These are phyloP conservation scores for Troides helena DNA, from an alignment of 2,888 invertebrate species.

Conservation along the genomic window DNA sequence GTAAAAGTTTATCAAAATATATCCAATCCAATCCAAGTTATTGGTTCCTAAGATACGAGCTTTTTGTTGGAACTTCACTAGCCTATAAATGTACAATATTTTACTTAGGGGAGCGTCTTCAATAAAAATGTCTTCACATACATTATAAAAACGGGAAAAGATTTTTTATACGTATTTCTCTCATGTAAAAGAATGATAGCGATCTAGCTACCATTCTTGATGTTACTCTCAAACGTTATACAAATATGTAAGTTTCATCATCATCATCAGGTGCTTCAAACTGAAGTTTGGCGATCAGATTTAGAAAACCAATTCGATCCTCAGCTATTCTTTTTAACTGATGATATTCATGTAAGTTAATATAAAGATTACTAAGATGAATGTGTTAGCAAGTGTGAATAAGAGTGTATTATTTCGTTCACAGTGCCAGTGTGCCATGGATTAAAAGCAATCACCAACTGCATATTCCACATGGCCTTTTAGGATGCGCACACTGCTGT, in stretches of 20 bases:
- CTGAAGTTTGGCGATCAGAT: no score
- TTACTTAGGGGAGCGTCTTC: slow-evolving; percentile 16
- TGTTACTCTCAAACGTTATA: neutral
- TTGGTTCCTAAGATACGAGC: neutral
- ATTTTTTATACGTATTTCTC: slow-evolving; percentile 10
- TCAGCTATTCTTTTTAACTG: no score
- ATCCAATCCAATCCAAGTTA: no score
- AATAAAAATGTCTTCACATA: slow-evolving; percentile 19
- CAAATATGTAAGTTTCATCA: neutral
- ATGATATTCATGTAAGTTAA: neutral
- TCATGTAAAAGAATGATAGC: neutral
- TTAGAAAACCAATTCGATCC: no score
- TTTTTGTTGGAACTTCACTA: neutral
- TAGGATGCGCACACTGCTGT: slow-evolving; percentile 67
- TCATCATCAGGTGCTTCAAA: no score
- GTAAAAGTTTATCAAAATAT: no score
- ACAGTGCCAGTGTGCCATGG: slow-evolving; percentile 55
- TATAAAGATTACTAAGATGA: neutral
- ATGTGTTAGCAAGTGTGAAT: neutral
- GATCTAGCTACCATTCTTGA: neutral
- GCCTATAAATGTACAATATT: slow-evolving; percentile 12
- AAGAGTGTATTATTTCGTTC: slow-evolving; percentile 44
- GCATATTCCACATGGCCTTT: slow-evolving; percentile 70
- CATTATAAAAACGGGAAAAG: slow-evolving; percentile 14
- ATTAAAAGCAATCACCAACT: slow-evolving; percentile 77